phyloP scores from a whole-genome alignment of 37 sponge, comb jelly and placozoan genomes.

The Oopsacas minuta region DNA sequence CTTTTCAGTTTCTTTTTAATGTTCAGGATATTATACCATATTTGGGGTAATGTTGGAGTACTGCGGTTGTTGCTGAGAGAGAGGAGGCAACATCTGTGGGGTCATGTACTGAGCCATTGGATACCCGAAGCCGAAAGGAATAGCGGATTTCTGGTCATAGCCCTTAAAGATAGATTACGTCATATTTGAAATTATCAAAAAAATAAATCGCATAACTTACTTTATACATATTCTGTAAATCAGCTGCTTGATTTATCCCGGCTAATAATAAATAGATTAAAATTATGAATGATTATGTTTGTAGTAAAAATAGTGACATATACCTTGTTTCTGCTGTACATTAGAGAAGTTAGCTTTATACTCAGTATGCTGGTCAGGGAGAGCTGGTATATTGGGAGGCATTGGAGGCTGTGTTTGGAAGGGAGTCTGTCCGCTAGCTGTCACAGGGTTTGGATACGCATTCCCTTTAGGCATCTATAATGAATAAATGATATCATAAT shows the following conservation, averaged over 20 bases:
- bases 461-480: constrained; percentile 3
- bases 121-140: neutral
- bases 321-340: neutral
- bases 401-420: neutral
- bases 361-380: neutral
- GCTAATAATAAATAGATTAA: neutral
- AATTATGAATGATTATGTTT: neutral
- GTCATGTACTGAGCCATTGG: constrained; percentile 12
- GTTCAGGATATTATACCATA: neutral
- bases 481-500: neutral
- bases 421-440: neutral
- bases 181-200: neutral
- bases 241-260: neutral
- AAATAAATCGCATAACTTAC: neutral
- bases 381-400: neutral
- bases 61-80: neutral
- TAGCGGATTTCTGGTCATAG: neutral
- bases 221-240: neutral
- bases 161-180: neutral
- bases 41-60: neutral
- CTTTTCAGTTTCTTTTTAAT: no score
- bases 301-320: neutral
- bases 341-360: neutral
- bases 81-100: neutral
- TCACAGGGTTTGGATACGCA: neutral